Evolutionary conservation across 2,113 vertebrate genomes (phyloP).

Genomic region (Mobula hypostoma): DNA sequence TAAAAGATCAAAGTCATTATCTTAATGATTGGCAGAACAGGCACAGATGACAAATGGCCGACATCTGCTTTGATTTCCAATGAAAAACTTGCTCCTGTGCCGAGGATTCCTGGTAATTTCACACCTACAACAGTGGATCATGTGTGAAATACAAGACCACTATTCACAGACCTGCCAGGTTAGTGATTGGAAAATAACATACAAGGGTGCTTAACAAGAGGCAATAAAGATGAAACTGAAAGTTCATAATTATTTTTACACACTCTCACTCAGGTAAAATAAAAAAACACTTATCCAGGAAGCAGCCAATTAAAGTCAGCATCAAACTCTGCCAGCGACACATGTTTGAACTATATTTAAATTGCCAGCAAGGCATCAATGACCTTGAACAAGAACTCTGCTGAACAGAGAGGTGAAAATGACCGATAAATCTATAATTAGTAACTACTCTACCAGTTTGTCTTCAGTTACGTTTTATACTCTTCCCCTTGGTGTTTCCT

Average conservation of each 20-base stretch:
- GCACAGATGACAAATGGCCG: too few species aligned
- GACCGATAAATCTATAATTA: conserved; percentile 15
- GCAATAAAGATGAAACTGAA: background rate
- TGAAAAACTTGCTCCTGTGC: background rate
- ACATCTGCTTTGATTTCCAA: too few species aligned
- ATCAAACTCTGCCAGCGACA: background rate
- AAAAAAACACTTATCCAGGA: background rate
- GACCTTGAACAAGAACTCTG: background rate
- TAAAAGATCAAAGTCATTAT: too few species aligned
- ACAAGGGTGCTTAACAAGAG: background rate
- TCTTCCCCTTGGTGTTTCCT: background rate
- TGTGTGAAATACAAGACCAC: background rate
- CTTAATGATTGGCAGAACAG: too few species aligned
- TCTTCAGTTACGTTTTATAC: background rate
- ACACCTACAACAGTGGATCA: background rate
- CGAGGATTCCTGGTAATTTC: background rate
- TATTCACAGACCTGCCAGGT: background rate
- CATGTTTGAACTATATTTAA: background rate
- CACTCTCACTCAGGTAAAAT: background rate
- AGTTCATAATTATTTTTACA: background rate
- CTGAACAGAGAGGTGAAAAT: background rate
- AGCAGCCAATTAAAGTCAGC: background rate
- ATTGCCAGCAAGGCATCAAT: background rate
- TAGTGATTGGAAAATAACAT: background rate
- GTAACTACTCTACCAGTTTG: background rate